Evolutionary conservation across 1,140 invertebrate genomes (phyloP).

Genomic region (Vanessa tameamea): DNA sequence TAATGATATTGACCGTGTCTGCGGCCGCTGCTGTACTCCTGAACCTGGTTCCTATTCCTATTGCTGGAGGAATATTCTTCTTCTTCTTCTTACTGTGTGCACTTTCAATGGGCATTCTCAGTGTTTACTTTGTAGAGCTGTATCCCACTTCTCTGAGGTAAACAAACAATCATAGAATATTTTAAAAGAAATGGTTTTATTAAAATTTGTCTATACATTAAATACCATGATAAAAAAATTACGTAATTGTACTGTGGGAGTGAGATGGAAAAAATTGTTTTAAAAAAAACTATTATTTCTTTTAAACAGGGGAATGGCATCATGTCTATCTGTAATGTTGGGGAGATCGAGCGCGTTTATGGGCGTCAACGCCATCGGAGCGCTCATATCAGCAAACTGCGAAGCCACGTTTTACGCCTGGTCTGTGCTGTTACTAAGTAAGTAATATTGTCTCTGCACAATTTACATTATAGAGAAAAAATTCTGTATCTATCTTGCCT

Average conservation of each 20-base stretch:
- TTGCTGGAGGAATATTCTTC: conserved; percentile 72
- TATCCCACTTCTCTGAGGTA: conserved; percentile 74
- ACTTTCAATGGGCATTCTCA: conserved; percentile 70
- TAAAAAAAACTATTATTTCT: not conserved
- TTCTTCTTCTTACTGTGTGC: conserved; percentile 72
- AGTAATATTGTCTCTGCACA: conserved; percentile 35
- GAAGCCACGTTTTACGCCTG: conserved; percentile 71
- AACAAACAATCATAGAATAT: not conserved
- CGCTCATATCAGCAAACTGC: conserved; percentile 63
- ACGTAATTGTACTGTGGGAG: not conserved
- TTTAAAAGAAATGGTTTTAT: too few species aligned
- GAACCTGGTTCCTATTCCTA: conserved; percentile 58
- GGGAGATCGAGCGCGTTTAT: conserved; percentile 68
- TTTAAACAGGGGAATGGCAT: conserved; percentile 67
- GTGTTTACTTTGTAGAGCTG: conserved; percentile 74
- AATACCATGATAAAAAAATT: too few species aligned
- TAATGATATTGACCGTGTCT: conserved; percentile 57
- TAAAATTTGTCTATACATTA: too few species aligned
- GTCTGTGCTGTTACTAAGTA: conserved; percentile 62
- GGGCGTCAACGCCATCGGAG: conserved; percentile 70
- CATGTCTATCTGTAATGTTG: conserved; percentile 72
- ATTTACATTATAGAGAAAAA: not conserved
- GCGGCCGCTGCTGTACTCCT: conserved; percentile 57
- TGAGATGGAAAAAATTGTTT: not conserved
- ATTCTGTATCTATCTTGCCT: not conserved